phyloP scores from a whole-genome alignment of 2,888 invertebrate genomes.

The Noctua janthe region DNA sequence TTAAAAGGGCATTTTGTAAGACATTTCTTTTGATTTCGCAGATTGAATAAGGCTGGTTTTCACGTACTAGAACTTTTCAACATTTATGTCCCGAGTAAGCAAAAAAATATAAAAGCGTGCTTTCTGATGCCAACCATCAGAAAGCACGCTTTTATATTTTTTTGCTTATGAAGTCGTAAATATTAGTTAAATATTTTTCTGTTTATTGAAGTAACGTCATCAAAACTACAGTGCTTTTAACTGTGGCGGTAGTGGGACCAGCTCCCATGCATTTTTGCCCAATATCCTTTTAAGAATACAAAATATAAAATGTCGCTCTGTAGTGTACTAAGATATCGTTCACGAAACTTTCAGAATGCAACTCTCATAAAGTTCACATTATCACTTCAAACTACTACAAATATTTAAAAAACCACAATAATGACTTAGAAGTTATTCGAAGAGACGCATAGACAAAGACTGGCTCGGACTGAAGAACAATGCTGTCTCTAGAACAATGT shows the following conservation, averaged over 20 bases:
- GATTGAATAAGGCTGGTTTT: neutral
- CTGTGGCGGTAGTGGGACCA: no score
- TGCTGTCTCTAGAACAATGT: slow-evolving; percentile 48
- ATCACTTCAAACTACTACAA: neutral
- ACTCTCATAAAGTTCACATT: neutral
- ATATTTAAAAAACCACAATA: neutral
- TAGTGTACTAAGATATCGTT: no score
- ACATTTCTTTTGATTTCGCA: neutral
- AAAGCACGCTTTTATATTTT: no score
- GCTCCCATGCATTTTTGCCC: no score
- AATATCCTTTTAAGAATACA: no score
- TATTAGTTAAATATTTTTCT: neutral
- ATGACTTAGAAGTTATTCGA: slow-evolving; percentile 13
- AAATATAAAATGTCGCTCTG: no score
- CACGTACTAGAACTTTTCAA: neutral
- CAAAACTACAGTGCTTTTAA: no score
- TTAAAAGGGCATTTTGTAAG: neutral
- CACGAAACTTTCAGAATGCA: neutral
- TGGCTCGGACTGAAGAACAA: slow-evolving; percentile 40
- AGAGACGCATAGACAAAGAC: slow-evolving; percentile 32
- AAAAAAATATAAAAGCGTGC: neutral
- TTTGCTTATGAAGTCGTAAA: no score
- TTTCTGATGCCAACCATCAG: no score
- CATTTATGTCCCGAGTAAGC: neutral
- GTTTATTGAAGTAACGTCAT: no score